Evolutionary conservation across 2,888 invertebrate species (phyloP).

Genomic region (Drosophila percnosoma): DNA sequence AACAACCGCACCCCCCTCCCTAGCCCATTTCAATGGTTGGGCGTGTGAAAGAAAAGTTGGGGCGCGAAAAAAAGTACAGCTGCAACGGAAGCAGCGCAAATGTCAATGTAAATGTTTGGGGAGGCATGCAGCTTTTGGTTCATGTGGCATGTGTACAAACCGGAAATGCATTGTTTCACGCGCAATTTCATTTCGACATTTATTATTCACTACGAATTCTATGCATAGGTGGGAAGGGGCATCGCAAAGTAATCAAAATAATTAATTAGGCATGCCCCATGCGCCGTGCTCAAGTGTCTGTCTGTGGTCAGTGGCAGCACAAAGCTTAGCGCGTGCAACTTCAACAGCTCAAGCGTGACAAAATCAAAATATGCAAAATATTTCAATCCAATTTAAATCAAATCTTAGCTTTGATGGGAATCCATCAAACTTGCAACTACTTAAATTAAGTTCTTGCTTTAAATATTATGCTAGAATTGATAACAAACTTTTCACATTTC

Average conservation of each 20-base stretch:
- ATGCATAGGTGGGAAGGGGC: not conserved
- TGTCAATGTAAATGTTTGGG: constrained; percentile 29
- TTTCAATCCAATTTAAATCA: not conserved
- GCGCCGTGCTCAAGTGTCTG: constrained; percentile 25
- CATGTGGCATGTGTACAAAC: constrained; percentile 30
- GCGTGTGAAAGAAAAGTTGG: constrained; percentile 59
- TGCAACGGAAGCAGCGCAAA: constrained; percentile 58
- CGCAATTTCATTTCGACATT: constrained; percentile 71
- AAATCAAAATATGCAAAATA: not conserved
- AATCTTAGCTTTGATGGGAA: not conserved
- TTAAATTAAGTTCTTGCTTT: not conserved
- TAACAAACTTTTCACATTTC: not conserved
- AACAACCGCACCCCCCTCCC: not conserved
- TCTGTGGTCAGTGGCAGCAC: constrained; percentile 10
- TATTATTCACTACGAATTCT: constrained; percentile 34
- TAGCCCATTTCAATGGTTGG: not conserved
- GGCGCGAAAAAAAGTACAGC: constrained; percentile 47
- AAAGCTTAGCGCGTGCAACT: constrained; percentile 2
- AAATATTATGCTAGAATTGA: not conserved
- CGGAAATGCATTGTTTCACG: constrained; percentile 78
- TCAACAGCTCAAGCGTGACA: not conserved
- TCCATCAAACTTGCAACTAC: not conserved
- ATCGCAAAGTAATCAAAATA: constrained; percentile 63
- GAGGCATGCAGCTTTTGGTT: not conserved
- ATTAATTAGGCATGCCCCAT: constrained; percentile 53